These are phyloP conservation scores for Calephelis nemesis DNA, from an alignment of 1,140 invertebrate species.

Conservation along the genomic window DNA sequence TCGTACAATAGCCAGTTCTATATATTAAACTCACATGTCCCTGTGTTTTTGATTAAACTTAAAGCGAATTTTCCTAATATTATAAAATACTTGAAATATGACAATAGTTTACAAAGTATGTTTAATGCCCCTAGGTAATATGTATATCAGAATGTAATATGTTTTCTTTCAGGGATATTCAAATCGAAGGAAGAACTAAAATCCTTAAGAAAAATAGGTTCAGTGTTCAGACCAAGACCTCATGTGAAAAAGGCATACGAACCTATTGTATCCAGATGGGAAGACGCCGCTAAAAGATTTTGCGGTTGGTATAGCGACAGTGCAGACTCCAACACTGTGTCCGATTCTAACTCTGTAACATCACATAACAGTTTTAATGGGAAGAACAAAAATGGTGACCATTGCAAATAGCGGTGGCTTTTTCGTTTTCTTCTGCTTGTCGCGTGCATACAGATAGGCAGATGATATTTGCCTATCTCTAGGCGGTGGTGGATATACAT, in stretches of 20 bases:
- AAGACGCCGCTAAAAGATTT: conserved; percentile 84
- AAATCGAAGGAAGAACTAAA: conserved; percentile 83
- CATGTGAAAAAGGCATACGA: conserved; percentile 70
- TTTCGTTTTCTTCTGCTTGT: conserved; percentile 42
- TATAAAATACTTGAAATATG: too few species aligned
- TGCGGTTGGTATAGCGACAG: conserved; percentile 81
- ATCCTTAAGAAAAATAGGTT: conserved; percentile 80
- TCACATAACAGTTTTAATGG: conserved; percentile 51
- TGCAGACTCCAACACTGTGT: conserved; percentile 32
- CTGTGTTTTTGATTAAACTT: too few species aligned
- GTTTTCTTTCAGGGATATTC: conserved; percentile 84
- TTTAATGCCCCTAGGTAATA: too few species aligned
- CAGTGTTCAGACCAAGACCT: conserved; percentile 81
- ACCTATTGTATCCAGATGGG: conserved; percentile 81
- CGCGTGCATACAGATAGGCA: conserved; percentile 46
- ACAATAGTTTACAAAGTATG: too few species aligned
- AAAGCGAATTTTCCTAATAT: too few species aligned
- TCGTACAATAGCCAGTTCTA: too few species aligned
- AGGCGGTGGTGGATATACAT: background rate
- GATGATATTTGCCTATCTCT: conserved; percentile 48
- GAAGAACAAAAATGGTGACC: conserved; percentile 38
- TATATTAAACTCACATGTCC: too few species aligned
- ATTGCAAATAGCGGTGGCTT: conserved; percentile 66
- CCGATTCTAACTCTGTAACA: conserved; percentile 40
- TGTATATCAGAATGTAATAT: background rate